Evolutionary conservation across 2,888 invertebrate species (phyloP).

Genomic region (Drosophila longiperda): DNA sequence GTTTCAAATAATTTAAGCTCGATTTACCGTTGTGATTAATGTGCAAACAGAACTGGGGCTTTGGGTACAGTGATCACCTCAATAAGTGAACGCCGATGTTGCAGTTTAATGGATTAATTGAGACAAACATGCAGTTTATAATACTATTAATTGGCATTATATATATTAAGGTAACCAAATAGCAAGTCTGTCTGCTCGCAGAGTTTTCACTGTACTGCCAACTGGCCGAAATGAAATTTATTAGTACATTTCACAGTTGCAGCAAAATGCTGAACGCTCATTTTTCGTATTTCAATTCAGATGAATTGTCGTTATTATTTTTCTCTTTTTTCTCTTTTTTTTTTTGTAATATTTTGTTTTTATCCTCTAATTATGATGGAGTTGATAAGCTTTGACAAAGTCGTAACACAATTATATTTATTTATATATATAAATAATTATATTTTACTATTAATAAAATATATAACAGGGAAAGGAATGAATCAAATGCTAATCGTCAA

Average conservation of each 20-base stretch:
- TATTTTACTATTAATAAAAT: neutral
- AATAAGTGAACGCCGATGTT: neutral
- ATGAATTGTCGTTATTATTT: slow-evolving; percentile 46
- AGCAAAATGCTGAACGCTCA: slow-evolving; percentile 68
- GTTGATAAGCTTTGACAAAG: neutral
- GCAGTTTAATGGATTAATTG: neutral
- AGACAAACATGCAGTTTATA: neutral
- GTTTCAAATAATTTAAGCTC: slow-evolving; percentile 46
- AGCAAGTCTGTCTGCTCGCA: neutral
- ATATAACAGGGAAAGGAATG: neutral
- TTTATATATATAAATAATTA: neutral
- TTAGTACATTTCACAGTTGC: slow-evolving; percentile 75
- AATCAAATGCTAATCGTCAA: neutral
- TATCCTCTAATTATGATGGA: slow-evolving; percentile 16
- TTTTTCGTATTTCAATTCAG: slow-evolving; percentile 77
- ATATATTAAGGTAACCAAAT: neutral
- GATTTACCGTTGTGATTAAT: slow-evolving; percentile 50
- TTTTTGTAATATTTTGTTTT: slow-evolving; percentile 4
- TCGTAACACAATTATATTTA: neutral
- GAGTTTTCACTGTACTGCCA: slow-evolving; percentile 45
- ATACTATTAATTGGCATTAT: neutral
- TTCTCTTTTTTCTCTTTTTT: slow-evolving; percentile 8
- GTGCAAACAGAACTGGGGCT: slow-evolving; percentile 13
- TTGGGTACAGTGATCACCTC: slow-evolving; percentile 27
- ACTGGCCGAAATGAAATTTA: slow-evolving; percentile 64